Conservation (phyloP, 2,113 vertebrate species). For the Suncus etruscus region DNA sequence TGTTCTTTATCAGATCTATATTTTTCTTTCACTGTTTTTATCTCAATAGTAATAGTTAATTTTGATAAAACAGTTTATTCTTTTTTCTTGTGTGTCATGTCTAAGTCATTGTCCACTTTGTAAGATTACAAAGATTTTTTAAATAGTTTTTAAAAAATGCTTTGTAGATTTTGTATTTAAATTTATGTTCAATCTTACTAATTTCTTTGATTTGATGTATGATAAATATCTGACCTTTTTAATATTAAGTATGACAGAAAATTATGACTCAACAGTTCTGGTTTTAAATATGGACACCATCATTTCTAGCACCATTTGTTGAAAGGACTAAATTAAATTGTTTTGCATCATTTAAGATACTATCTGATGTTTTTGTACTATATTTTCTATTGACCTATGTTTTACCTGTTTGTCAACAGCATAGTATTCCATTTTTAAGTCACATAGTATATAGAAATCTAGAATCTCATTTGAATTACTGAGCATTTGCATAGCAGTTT, state of each 20-base stretch:
- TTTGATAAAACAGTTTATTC: background rate
- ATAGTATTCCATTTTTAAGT: background rate
- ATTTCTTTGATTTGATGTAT: background rate
- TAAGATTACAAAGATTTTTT: background rate
- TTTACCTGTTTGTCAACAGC: background rate
- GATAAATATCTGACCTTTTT: background rate
- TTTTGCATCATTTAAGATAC: background rate
- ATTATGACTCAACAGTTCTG: background rate
- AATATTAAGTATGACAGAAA: background rate
- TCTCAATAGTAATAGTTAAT: background rate
- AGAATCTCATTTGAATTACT: constrained; percentile 3
- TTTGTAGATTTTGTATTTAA: constrained; percentile 18
- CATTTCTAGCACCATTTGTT: constrained; percentile 18
- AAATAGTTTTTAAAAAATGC: background rate
- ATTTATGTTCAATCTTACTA: background rate
- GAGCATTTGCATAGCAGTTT: constrained; percentile 21
- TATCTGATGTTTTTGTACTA: constrained; percentile 49
- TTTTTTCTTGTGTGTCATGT: background rate
- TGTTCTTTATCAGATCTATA: background rate
- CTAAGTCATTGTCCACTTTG: constrained; percentile 4
- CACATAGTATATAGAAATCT: background rate
- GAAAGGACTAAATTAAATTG: background rate
- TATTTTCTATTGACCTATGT: background rate
- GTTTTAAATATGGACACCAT: background rate
- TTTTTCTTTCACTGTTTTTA: constrained; percentile 22